Evolutionary conservation across 1,140 invertebrate species (phyloP).

Genomic region (Drosophila sechellia): DNA sequence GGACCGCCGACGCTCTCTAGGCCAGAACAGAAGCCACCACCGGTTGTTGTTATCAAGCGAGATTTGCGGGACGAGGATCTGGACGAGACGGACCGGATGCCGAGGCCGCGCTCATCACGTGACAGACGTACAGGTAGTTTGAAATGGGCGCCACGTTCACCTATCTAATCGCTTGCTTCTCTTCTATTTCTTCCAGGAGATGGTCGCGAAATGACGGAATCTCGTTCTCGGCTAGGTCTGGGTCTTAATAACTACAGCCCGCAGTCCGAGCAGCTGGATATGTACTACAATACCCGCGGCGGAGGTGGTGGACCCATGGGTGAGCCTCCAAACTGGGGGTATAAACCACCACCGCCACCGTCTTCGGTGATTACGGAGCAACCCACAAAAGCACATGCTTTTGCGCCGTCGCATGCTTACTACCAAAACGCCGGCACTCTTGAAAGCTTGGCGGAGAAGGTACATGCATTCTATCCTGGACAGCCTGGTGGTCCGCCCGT

Average conservation of each 20-base stretch:
- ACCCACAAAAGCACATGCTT: constrained; percentile 92
- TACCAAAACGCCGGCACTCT: constrained; percentile 93
- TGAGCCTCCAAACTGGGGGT: constrained; percentile 84
- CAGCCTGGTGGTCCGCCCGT: constrained; percentile 53
- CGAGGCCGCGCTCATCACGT: constrained; percentile 84
- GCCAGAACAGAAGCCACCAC: constrained; percentile 93
- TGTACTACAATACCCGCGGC: constrained; percentile 91
- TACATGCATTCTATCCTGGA: constrained; percentile 92
- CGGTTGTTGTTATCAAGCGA: constrained; percentile 96
- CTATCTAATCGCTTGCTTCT: constrained; percentile 60
- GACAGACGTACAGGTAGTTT: constrained; percentile 86
- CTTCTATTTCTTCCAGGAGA: constrained; percentile 85
- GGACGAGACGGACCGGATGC: constrained; percentile 86
- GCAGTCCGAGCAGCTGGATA: constrained; percentile 90
- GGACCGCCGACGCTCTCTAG: constrained; percentile 87
- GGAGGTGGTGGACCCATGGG: constrained; percentile 78
- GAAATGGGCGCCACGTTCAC: constrained; percentile 63
- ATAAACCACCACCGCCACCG: constrained; percentile 89
- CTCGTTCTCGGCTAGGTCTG: constrained; percentile 89
- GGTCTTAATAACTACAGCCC: constrained; percentile 88
- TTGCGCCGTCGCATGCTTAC: constrained; percentile 91
- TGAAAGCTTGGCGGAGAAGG: constrained; percentile 95
- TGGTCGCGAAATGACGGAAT: constrained; percentile 90
- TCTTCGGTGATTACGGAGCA: constrained; percentile 94
- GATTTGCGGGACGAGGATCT: constrained; percentile 94